Evolutionary conservation across 2,888 invertebrate genomes (phyloP).

Genomic region (Drosophila hawaiiensis): DNA sequence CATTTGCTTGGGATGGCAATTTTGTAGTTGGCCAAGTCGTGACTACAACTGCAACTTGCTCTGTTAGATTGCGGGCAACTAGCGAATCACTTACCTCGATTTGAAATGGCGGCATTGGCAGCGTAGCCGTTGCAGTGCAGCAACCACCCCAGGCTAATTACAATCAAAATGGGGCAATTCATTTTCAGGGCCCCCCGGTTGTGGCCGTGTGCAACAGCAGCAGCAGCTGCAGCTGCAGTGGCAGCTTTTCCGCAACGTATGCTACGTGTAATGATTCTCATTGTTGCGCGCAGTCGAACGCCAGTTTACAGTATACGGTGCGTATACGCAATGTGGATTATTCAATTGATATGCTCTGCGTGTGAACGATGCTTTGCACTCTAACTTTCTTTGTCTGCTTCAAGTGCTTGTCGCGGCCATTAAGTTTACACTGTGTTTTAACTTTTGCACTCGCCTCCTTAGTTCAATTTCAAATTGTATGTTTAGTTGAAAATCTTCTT

Average conservation of each 20-base stretch:
- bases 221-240: neutral
- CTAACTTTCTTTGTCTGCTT: constrained; percentile 6
- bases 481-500: constrained; percentile 32
- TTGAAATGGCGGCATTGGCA: constrained; percentile 84
- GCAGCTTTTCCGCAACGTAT: constrained; percentile 65
- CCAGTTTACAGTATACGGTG: constrained; percentile 6
- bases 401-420: constrained; percentile 1
- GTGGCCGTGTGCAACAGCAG: constrained; percentile 27
- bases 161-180: constrained; percentile 85
- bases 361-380: constrained; percentile 5
- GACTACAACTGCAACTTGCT: constrained; percentile 34
- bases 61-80: neutral
- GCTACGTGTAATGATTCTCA: constrained; percentile 76
- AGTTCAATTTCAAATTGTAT: constrained; percentile 48
- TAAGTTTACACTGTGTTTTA: constrained; percentile 42
- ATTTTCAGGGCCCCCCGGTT: constrained; percentile 67
- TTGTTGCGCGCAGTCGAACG: constrained; percentile 62
- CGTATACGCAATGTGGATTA: constrained; percentile 43
- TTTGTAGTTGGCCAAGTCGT: constrained; percentile 22
- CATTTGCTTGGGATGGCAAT: constrained; percentile 13
- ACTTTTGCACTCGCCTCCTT: constrained; percentile 26
- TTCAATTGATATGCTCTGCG: constrained; percentile 41
- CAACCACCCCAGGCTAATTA: constrained; percentile 85
- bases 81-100: constrained; percentile 84
- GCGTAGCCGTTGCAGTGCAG: constrained; percentile 79